Evolutionary conservation across 1,140 invertebrate genomes (phyloP), one percentile per base, ranked within the genome.

Genomic region (Steinernema feltiae): DNA sequence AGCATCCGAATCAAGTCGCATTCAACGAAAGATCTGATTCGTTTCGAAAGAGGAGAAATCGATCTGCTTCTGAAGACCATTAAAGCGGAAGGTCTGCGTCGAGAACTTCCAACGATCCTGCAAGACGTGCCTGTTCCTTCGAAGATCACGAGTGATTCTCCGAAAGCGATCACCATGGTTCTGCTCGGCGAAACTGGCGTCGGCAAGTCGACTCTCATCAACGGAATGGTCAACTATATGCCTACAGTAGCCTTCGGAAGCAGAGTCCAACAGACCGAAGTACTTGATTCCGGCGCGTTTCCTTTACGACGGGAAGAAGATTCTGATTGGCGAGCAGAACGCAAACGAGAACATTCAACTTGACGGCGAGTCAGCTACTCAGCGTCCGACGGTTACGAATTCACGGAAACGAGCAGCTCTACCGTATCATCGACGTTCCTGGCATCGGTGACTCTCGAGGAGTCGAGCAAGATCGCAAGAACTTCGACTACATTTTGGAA

Each of bases 381-480:
- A 80, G 71, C 0, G 21, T 15, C 29, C 32, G 29, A 69, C 71
- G 27, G 30, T 35, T 75, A 81, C 32, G 27, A 46, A 1, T 74
- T 78, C 71, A 63, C 1, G 17, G 15, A 17, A 18, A 30, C 7
- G 32, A 18, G 32, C 69, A 75, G 27, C 12, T 30, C 24, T 63
- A 63, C 72, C 73, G 76, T 70, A 32, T 86, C 0, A 85, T 86
- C 48, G 84, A 86, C 70, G 82, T 84, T 0, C 84, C 84, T 0
- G 85, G 85, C 32, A 82, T 86, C 48, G 85, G 83, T 0, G 83
- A 86, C 35, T 75, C 78, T 21, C 75, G 81, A 1, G 85, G 84
- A 1, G 24, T 79, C 1, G 76, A 79, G 1, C 71, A 83, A 70
- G 84, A 86, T 31, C 78, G 80, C 41, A 72, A 71, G 48, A 86